Percentiles rank a stretch among this genome's conserved stretches.
phyloP scores from a whole-genome alignment of 2,888 invertebrate genomes.

The Geotrupes spiniger region DNA sequence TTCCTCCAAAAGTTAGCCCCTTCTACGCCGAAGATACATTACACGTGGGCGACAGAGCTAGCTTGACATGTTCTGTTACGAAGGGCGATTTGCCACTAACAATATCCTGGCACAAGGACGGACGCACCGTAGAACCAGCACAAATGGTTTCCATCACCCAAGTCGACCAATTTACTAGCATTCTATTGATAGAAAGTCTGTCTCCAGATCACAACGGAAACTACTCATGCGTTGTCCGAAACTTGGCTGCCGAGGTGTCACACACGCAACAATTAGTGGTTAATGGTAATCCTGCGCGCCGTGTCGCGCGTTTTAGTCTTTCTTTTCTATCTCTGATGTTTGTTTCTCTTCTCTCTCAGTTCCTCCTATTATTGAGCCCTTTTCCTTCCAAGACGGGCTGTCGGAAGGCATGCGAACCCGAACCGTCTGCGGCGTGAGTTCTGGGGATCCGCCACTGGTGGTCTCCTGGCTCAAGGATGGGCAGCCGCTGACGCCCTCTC shows the following conservation, averaged over 20 bases:
- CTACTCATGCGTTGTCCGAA: constrained; percentile 72
- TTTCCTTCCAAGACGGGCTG: constrained; percentile 79
- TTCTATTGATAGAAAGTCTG: constrained; percentile 73
- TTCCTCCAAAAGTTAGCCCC: constrained; percentile 76
- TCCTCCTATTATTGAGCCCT: constrained; percentile 83
- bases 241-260: constrained; percentile 70
- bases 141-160: constrained; percentile 65
- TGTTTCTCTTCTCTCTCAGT: constrained; percentile 62
- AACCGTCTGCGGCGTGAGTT: constrained; percentile 76
- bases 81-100: constrained; percentile 74
- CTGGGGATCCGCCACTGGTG: constrained; percentile 76
- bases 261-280: constrained; percentile 72
- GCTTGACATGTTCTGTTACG: constrained; percentile 71
- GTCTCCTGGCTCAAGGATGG: constrained; percentile 83
- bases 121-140: constrained; percentile 60
- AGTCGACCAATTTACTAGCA: constrained; percentile 75
- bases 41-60: constrained; percentile 71
- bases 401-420: constrained; percentile 79
- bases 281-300: constrained; percentile 66
- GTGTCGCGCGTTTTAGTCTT: constrained; percentile 46
- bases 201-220: constrained; percentile 75
- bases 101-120: constrained; percentile 76
- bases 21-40: constrained; percentile 67
- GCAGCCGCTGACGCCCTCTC: constrained; percentile 62
- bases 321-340: constrained; percentile 59